A percentile compares a stretch with the other conserved stretches of the same genome.
These are phyloP conservation scores for Riparia riparia DNA, from an alignment of 2,113 vertebrate genomes.

Conservation along the genomic window DNA sequence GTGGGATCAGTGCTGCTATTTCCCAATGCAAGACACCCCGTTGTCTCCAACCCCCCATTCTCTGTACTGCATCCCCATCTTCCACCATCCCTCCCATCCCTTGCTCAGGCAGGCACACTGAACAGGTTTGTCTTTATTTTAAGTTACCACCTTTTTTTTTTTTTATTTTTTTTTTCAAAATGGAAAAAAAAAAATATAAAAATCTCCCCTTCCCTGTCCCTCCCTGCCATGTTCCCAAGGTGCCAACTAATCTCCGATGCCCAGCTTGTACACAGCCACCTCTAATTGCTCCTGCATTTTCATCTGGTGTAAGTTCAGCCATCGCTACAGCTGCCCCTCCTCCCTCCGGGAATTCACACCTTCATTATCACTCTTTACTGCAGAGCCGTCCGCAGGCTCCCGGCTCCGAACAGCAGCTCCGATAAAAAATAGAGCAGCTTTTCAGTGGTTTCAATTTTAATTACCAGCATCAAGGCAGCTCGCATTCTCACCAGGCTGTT, in stretches of 20 bases:
- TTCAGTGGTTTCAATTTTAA: slow-evolving; percentile 93
- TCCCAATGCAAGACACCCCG: rapidly evolving
- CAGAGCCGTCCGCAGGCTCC: slow-evolving; percentile 88
- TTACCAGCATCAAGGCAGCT: slow-evolving; percentile 90
- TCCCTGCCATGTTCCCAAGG: slow-evolving; percentile 83
- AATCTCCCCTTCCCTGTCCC: slow-evolving; percentile 41
- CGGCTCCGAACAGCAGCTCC: slow-evolving; percentile 88
- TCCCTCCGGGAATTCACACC: slow-evolving; percentile 91
- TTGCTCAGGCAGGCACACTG: not conserved
- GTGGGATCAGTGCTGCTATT: rapidly evolving
- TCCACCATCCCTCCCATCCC: not conserved
- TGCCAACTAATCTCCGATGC: slow-evolving; percentile 89
- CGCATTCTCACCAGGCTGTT: slow-evolving; percentile 88
- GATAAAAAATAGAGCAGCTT: slow-evolving; percentile 92
- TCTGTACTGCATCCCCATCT: not conserved
- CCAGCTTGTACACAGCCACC: slow-evolving; percentile 87
- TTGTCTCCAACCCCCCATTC: not conserved
- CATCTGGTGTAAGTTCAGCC: slow-evolving; percentile 90
- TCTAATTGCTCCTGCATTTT: slow-evolving; percentile 90
- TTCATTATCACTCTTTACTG: slow-evolving; percentile 99
- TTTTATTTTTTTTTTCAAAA: slow-evolving; percentile 7
- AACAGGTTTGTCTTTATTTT: not conserved
- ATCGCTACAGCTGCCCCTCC: slow-evolving; percentile 87
- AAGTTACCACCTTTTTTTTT: slow-evolving; percentile 11
- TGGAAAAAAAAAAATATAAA: not conserved